Conservation (phyloP, 2,797 vertebrate species). For the Lindbergichthys nudifrons region DNA sequence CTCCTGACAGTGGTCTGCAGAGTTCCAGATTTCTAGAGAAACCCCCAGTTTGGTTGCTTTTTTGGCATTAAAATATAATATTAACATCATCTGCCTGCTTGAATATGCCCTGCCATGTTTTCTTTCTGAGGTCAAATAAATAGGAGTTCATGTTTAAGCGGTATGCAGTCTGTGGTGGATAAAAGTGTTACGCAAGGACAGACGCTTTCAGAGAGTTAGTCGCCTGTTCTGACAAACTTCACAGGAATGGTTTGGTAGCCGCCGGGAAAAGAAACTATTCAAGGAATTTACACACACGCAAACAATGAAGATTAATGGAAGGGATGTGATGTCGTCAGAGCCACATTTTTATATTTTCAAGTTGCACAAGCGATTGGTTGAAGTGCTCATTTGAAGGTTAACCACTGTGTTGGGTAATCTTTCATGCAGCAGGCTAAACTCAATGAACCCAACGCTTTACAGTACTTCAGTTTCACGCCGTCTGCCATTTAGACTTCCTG, state of each 20-base stretch:
- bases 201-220: slow-evolving; percentile 13
- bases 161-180: neutral
- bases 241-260: slow-evolving; percentile 47
- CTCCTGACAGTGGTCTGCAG: neutral
- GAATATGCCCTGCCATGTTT: neutral
- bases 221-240: slow-evolving; percentile 37
- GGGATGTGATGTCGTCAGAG: slow-evolving; percentile 17
- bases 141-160: neutral
- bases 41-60: neutral
- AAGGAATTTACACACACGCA: slow-evolving; percentile 12
- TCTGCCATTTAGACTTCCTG: slow-evolving; percentile 49
- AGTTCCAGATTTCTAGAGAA: slow-evolving; percentile 5
- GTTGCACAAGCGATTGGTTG: neutral
- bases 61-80: neutral
- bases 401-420: neutral
- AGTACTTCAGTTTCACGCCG: slow-evolving; percentile 42
- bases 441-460: slow-evolving; percentile 39
- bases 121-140: neutral
- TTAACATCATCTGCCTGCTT: slow-evolving; percentile 1
- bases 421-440: slow-evolving; percentile 19
- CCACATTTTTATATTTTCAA: neutral
- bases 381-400: slow-evolving; percentile 12
- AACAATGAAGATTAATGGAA: neutral
- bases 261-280: slow-evolving; percentile 12
- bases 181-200: slow-evolving; percentile 8